Conservation (phyloP, 2,113 vertebrate genomes). For the Atrichornis clamosus region DNA sequence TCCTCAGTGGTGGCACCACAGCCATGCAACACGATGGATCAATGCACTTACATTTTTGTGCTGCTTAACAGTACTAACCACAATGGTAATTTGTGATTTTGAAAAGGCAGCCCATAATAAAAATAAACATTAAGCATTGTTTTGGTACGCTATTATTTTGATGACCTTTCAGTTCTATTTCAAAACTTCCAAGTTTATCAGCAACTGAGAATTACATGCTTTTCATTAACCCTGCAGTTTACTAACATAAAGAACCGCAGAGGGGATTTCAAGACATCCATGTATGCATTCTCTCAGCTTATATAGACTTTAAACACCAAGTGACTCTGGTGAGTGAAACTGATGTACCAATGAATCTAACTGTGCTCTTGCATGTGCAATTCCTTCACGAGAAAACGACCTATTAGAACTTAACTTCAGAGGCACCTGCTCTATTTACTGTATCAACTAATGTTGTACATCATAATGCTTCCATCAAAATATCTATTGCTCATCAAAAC, state of each 20-base stretch:
- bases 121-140: slow-evolving; percentile 38
- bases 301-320: background rate
- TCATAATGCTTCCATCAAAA: background rate
- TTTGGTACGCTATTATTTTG: slow-evolving; percentile 20
- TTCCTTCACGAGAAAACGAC: background rate
- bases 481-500: background rate
- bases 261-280: background rate
- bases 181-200: slow-evolving; percentile 26
- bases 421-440: background rate
- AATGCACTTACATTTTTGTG: background rate
- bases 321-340: background rate
- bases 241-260: background rate
- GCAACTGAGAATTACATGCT: background rate
- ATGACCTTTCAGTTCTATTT: slow-evolving; percentile 29
- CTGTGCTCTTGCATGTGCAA: background rate
- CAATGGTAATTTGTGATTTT: background rate
- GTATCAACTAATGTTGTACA: background rate
- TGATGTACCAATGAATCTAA: background rate
- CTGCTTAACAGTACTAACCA: background rate
- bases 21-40: background rate
- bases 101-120: slow-evolving; percentile 22
- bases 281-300: background rate
- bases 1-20: background rate
- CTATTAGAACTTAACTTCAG: background rate
- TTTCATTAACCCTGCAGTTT: background rate